Evolutionary conservation across 2,797 vertebrate genomes (phyloP).

Genomic region (Arremon aurantiirostris): DNA sequence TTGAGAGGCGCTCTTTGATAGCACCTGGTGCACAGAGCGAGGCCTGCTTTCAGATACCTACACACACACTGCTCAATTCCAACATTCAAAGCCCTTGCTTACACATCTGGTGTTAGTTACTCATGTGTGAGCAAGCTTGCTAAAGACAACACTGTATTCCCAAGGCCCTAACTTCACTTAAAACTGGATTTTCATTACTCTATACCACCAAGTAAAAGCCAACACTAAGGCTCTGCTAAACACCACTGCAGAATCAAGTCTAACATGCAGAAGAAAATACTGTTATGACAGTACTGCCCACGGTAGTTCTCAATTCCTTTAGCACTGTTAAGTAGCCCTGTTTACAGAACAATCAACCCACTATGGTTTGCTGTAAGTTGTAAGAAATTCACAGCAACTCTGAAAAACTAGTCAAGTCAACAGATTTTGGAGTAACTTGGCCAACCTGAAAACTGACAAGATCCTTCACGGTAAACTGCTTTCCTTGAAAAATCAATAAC

Average conservation of each 20-base stretch:
- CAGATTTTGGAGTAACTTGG: slow-evolving; percentile 28
- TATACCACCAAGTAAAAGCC: not conserved
- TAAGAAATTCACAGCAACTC: not conserved
- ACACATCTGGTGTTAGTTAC: not conserved
- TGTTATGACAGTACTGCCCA: not conserved
- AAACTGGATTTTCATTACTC: not conserved
- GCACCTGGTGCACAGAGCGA: not conserved
- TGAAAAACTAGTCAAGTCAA: not conserved
- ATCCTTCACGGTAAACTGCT: not conserved
- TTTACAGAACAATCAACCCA: not conserved
- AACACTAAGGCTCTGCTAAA: not conserved
- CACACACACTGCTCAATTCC: not conserved
- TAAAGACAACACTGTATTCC: not conserved
- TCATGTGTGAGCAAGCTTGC: not conserved
- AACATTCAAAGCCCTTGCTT: not conserved
- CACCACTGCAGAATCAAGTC: not conserved
- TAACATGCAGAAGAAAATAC: not conserved
- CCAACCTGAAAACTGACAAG: not conserved
- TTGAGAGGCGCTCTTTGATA: not conserved
- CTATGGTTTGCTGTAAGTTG: not conserved
- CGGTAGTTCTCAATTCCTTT: not conserved
- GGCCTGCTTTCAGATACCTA: not conserved
- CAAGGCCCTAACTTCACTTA: not conserved
- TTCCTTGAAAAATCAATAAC: slow-evolving; percentile 49
- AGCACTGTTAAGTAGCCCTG: not conserved